These are phyloP conservation scores for Zonotrichia leucophrys DNA, from an alignment of 2,113 vertebrate genomes.

Conservation along the genomic window DNA sequence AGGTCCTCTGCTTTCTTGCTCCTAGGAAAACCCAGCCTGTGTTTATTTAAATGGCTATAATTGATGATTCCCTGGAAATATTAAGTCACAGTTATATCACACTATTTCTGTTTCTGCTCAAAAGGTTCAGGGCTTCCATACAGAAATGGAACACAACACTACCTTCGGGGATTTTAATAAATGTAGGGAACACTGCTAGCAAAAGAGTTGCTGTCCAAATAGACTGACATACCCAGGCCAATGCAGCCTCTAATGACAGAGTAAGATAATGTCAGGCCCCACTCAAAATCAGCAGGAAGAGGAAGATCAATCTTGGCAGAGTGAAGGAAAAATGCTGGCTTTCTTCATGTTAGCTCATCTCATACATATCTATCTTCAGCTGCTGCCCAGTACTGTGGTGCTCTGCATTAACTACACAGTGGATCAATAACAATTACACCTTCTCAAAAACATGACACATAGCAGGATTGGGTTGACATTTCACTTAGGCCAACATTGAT, in stretches of 20 bases:
- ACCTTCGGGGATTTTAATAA: slow-evolving; percentile 96
- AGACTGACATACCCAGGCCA: slow-evolving; percentile 98
- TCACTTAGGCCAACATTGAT: slow-evolving; percentile 97
- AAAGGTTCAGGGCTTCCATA: slow-evolving; percentile 77
- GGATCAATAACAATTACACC: slow-evolving; percentile 99
- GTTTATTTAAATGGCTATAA: slow-evolving; percentile 65
- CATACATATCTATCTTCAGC: slow-evolving; percentile 91
- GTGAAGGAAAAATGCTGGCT: slow-evolving; percentile 91
- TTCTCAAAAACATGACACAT: slow-evolving; percentile 97
- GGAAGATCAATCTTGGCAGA: slow-evolving; percentile 99
- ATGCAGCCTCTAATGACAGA: slow-evolving; percentile 99
- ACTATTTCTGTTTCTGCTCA: slow-evolving; percentile 54
- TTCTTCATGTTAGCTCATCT: slow-evolving; percentile 96
- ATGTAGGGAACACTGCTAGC: slow-evolving; percentile 93
- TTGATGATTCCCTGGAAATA: slow-evolving; percentile 58
- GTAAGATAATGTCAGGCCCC: slow-evolving; percentile 99
- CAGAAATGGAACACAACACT: slow-evolving; percentile 80
- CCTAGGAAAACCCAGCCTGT: slow-evolving; percentile 34
- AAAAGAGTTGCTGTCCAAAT: slow-evolving; percentile 99
- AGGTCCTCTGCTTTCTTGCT: slow-evolving; percentile 11
- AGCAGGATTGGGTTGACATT: slow-evolving; percentile 93
- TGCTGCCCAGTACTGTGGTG: slow-evolving; percentile 88
- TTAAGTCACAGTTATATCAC: slow-evolving; percentile 47
- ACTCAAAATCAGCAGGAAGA: slow-evolving; percentile 99
- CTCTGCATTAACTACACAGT: slow-evolving; percentile 96